These are phyloP conservation scores for Mayetiola destructor DNA, from an alignment of 2,888 invertebrate genomes.

Conservation along the genomic window DNA sequence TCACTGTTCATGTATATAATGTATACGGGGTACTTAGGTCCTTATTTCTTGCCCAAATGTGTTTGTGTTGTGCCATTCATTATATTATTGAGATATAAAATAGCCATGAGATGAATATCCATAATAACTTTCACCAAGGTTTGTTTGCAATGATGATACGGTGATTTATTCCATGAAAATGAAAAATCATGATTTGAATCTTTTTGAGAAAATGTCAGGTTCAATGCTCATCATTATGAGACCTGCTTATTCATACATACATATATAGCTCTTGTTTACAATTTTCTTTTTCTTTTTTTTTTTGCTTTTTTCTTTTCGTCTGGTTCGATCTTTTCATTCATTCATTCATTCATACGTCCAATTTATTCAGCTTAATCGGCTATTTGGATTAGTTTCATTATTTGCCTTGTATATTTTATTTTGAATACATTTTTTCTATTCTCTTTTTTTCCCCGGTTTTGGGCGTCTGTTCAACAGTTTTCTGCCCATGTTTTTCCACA, in stretches of 20 bases:
- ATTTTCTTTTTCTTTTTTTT: not conserved
- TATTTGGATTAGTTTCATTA: constrained; percentile 13
- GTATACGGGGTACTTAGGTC: too few species aligned
- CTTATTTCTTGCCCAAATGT: too few species aligned
- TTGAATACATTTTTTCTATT: too few species aligned
- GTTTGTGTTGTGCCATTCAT: too few species aligned
- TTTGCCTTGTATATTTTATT: too few species aligned
- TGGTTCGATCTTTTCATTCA: not conserved
- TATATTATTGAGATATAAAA: too few species aligned
- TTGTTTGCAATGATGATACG: constrained; percentile 5
- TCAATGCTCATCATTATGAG: too few species aligned
- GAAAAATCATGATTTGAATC: not conserved
- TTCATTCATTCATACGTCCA: not conserved
- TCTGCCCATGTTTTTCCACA: not conserved
- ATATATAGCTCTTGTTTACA: not conserved
- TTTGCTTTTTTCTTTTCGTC: not conserved
- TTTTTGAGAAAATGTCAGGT: not conserved
- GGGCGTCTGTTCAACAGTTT: not conserved
- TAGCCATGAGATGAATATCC: too few species aligned
- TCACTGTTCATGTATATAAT: not conserved
- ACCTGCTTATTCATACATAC: too few species aligned
- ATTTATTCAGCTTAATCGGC: not conserved
- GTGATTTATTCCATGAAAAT: too few species aligned
- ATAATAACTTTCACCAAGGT: too few species aligned
- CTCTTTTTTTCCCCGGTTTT: too few species aligned